phyloP scores from a whole-genome alignment of 1,140 invertebrate genomes.

The Drosophila dunni region DNA sequence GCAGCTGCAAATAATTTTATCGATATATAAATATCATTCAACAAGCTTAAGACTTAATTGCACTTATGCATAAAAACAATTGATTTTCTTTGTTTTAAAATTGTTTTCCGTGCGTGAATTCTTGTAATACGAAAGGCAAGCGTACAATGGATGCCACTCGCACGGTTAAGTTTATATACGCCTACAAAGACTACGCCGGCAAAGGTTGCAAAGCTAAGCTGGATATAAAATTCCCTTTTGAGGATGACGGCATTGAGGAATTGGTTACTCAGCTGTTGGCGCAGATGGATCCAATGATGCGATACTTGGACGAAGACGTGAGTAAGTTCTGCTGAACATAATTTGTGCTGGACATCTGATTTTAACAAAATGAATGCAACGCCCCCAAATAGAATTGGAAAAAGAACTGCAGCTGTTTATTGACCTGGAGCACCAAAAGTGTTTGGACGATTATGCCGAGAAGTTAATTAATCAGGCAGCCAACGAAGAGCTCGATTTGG shows the following conservation, averaged over 20 bases:
- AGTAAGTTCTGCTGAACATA: constrained; percentile 62
- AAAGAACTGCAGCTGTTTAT: constrained; percentile 85
- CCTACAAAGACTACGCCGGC: constrained; percentile 70
- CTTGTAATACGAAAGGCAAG: not conserved
- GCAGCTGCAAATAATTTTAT: too few relatives aligned
- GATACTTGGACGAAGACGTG: constrained; percentile 84
- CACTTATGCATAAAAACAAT: too few relatives aligned
- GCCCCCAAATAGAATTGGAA: constrained; percentile 54
- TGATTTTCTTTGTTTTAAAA: too few relatives aligned
- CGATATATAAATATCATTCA: too few relatives aligned
- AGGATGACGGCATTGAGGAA: constrained; percentile 81
- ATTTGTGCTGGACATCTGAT: not conserved
- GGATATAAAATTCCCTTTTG: constrained; percentile 78
- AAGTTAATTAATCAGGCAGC: constrained; percentile 85
- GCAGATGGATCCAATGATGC: constrained; percentile 84
- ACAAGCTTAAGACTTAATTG: too few relatives aligned
- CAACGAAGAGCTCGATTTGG: constrained; percentile 87
- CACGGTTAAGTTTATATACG: constrained; percentile 62
- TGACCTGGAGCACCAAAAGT: constrained; percentile 85
- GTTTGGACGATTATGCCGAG: constrained; percentile 85
- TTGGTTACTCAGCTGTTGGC: constrained; percentile 83
- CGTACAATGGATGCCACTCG: constrained; percentile 35
- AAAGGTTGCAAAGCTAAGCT: constrained; percentile 48
- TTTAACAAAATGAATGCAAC: not conserved
- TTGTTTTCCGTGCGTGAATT: too few relatives aligned